Evolutionary conservation across 1,140 invertebrate species (phyloP).

Genomic region (Cyrtorhinus lividipennis): DNA sequence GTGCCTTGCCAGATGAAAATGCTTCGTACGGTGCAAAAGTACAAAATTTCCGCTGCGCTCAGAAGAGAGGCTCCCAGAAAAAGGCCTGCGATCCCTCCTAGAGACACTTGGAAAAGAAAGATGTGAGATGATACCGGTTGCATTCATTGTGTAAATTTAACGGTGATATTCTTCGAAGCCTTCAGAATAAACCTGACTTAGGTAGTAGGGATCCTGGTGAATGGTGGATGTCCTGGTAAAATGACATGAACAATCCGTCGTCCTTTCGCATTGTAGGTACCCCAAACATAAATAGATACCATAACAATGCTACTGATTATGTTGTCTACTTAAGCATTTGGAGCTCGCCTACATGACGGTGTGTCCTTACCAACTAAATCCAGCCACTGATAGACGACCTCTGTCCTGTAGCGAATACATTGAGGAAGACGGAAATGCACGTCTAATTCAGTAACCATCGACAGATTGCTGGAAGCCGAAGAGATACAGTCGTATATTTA

Average conservation of each 20-base stretch:
- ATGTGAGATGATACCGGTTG: no score
- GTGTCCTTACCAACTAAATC: slow-evolving; percentile 27
- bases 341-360: no score
- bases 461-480: not conserved
- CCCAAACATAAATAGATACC: no score
- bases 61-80: slow-evolving; percentile 27
- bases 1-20: slow-evolving; percentile 17
- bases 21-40: slow-evolving; percentile 26
- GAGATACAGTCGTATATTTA: no score
- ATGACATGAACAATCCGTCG: no score
- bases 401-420: slow-evolving; percentile 25
- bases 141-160: not conserved
- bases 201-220: not conserved
- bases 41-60: slow-evolving; percentile 26
- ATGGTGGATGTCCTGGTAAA: no score
- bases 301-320: no score
- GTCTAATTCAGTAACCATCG: slow-evolving; percentile 23
- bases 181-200: not conserved
- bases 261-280: no score
- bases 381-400: slow-evolving; percentile 25
- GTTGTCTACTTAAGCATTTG: no score
- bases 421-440: slow-evolving; percentile 22
- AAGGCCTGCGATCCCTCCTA: slow-evolving; percentile 27
- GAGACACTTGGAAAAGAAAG: slow-evolving; percentile 22
- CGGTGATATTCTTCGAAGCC: not conserved